Base-by-base conservation (phyloP, 1,140 invertebrate genomes). In the Drosophila jambulina region DNA sequence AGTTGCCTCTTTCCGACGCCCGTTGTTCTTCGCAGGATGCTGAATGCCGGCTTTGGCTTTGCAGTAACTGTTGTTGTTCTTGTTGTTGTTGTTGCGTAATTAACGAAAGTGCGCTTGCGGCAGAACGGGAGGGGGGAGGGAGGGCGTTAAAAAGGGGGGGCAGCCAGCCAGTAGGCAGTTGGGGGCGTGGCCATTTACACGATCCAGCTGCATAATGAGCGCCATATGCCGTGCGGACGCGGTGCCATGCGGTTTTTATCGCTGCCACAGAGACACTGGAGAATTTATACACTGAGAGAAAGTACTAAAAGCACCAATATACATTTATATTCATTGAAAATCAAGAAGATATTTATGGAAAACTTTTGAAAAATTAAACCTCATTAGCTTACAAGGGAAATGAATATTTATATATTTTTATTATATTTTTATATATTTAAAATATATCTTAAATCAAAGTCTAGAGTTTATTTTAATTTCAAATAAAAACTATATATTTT, bases 31-130 rank as follows among this genome's bases (percentile, higher is more conserved):
- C 34, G 45, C 58, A 46, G 46, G 58, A 15, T 56, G 38, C 53
- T 10, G 53, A 23, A 23, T 56, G 53, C 45, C 51, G 56, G 32
- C 45, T 23, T 54, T 36, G 23, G n/a, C 69, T 19, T 43, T 53
- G 25, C 19, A 54, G n/a, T 29, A 34, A 51, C 21, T 56, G 40
- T 63, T 84, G 72, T 78, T 74, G 67, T 70, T 88, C 2, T 87
- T n/a, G 25, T n/a, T 53, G 62, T 69, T 87, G 77, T 78, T 74
- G 75, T 74, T 90, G 81, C 68, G 83, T 80, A 90, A 87, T 87
- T 88, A 87, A 88, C 85, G 67, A 87, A 90, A 87, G 80, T 84
- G 80, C 77, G 77, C 77, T 80, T 74, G 80, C 57, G 77, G 59
- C 36, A 36, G 36, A 38, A 34, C 15, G 46, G 54, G 5, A 3